Conservation (phyloP, 2,113 vertebrate species). For the Sapajus apella region DNA sequence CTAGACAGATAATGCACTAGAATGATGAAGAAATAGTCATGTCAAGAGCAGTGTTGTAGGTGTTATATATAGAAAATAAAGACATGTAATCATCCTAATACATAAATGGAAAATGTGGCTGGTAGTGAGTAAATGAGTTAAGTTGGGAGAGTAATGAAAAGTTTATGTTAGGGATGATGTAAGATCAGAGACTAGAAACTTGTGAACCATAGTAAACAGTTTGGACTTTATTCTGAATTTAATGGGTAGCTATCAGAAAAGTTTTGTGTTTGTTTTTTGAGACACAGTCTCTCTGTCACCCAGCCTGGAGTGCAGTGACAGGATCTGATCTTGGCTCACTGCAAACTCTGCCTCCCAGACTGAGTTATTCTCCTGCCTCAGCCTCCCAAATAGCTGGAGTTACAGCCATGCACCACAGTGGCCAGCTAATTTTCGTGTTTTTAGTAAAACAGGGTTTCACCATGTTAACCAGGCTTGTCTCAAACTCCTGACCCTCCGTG, state of each 20-base stretch:
- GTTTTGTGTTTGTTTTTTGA: too few relatives aligned
- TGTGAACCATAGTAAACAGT: not conserved
- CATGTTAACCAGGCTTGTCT: too few relatives aligned
- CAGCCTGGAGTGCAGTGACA: too few relatives aligned
- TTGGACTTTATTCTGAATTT: not conserved
- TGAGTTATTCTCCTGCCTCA: too few relatives aligned
- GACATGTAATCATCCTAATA: not conserved
- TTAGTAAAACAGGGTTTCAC: too few relatives aligned
- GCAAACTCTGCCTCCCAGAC: too few relatives aligned
- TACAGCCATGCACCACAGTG: too few relatives aligned
- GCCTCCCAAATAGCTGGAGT: too few relatives aligned
- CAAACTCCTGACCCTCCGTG: too few relatives aligned
- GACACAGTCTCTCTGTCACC: too few relatives aligned
- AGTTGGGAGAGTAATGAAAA: not conserved
- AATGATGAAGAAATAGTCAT: not conserved
- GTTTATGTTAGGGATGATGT: not conserved
- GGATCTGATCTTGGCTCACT: too few relatives aligned
- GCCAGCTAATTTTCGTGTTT: too few relatives aligned
- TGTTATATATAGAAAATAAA: not conserved
- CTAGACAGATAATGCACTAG: not conserved
- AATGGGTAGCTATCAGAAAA: not conserved
- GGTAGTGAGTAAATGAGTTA: not conserved
- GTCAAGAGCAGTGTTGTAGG: not conserved
- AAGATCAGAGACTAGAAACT: not conserved
- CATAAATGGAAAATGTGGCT: not conserved